Evolutionary conservation across 2,797 vertebrate genomes (phyloP), one percentile per base, ranked within the genome.

Genomic region (Trachurus trachurus): DNA sequence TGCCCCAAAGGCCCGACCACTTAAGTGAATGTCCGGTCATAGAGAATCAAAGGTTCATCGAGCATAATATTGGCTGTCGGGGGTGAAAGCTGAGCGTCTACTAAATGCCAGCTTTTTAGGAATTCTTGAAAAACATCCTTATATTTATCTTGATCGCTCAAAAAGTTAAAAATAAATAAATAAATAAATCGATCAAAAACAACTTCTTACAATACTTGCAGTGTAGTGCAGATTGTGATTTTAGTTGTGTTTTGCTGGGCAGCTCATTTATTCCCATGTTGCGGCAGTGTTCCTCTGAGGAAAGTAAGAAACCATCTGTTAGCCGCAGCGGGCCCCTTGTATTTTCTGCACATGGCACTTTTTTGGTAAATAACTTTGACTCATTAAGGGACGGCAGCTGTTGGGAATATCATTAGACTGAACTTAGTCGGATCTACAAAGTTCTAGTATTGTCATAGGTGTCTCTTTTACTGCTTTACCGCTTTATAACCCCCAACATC

Each of bases 321-420:
- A 60, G 68, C 2, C 70, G 70, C 80, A 76, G 54, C 71, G 44
- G n/a, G 67, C 45, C n/a, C 60, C 56, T 78, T 65, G 69, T 63
- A 80, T 47, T 77, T 29, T 4, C 66, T 81, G 61, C 76, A 84
- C 68, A 74, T 77, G 63, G 29, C 71, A 83, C 53, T 26, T 68
- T 68, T 84, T 75, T 72, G 74, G 74, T 81, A 62, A 81, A 81
- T 83, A 82, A 71, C 77, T 80, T 73, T 84, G 66, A 88, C 4
- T 90, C 67, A 73, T 87, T 88, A 86, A 65, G 64, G 16, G 50
- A 85, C 56, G 66, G 60, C 83, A 87, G 84, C 84, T 90, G 85
- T 73, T 82, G 15, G 45, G 52, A 80, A 50, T 74, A 64, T 50
- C 29, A 72, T 54, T n/a, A 21, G 7, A 42, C 37, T 73, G 17